Evolutionary conservation across 2,113 vertebrate genomes (phyloP).

Genomic region (Ptyas mucosa): DNA sequence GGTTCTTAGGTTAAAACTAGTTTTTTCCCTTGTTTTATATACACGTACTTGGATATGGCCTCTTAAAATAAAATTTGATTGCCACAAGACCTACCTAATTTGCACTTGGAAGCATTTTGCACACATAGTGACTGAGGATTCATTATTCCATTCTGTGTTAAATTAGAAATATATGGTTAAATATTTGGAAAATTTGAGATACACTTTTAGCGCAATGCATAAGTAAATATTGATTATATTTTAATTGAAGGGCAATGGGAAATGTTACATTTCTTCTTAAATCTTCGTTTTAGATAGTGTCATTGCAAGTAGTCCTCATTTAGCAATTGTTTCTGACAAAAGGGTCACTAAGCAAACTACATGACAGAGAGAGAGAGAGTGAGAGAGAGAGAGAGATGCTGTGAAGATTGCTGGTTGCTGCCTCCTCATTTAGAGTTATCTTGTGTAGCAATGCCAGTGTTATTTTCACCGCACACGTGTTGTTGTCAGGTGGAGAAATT

Average conservation of each 20-base stretch:
- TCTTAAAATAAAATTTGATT: background rate
- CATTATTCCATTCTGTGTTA: background rate
- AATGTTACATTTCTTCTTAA: background rate
- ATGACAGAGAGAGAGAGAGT: background rate
- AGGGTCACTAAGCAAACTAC: background rate
- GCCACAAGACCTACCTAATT: background rate
- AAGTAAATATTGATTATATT: background rate
- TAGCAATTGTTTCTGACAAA: background rate
- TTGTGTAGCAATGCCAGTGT: background rate
- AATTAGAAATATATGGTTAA: background rate
- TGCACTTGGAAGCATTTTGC: background rate
- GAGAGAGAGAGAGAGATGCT: background rate
- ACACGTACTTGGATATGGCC: background rate
- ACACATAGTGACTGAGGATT: background rate
- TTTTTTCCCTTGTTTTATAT: background rate
- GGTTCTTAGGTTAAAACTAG: constrained; percentile 82
- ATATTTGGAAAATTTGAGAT: background rate
- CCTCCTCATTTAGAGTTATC: background rate
- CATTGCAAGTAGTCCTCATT: background rate
- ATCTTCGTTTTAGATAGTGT: background rate
- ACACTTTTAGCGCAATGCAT: background rate
- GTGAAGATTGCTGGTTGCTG: background rate
- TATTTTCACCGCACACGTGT: background rate
- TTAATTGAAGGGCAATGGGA: background rate
- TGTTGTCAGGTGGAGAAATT: background rate